Conservation (phyloP, 2,113 vertebrate species). For the Neolamprologus sp. region DNA sequence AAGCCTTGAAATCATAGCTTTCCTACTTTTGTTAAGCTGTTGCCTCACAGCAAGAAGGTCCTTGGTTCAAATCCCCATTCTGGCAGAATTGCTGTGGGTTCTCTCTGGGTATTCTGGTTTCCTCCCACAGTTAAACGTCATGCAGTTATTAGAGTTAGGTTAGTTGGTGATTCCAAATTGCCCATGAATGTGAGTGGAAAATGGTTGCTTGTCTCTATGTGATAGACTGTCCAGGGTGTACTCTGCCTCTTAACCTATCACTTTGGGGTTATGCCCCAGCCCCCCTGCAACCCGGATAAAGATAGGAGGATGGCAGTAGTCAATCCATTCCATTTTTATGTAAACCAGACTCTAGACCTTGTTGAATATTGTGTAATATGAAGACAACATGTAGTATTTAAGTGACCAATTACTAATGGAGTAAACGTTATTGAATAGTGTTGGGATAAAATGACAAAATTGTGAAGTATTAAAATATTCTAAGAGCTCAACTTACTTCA, state of each 20-base stretch:
- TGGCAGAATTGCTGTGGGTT: rapidly evolving
- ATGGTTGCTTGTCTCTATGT: neutral
- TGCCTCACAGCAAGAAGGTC: neutral
- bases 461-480: neutral
- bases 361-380: neutral
- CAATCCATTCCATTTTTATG: neutral
- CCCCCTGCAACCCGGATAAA: neutral
- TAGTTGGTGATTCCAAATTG: neutral
- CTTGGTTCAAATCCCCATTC: neutral
- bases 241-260: neutral
- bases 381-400: neutral
- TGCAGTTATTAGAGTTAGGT: neutral
- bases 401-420: neutral
- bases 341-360: neutral
- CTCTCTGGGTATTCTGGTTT: neutral
- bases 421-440: neutral
- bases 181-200: neutral
- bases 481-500: neutral
- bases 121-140: neutral
- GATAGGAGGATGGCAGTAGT: neutral
- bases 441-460: neutral
- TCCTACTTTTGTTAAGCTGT: neutral
- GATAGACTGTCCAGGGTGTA: neutral
- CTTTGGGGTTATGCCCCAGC: neutral
- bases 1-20: neutral